Conservation (phyloP, 37 sponge, comb jelly and placozoan species). For the Beroe forskalii region DNA sequence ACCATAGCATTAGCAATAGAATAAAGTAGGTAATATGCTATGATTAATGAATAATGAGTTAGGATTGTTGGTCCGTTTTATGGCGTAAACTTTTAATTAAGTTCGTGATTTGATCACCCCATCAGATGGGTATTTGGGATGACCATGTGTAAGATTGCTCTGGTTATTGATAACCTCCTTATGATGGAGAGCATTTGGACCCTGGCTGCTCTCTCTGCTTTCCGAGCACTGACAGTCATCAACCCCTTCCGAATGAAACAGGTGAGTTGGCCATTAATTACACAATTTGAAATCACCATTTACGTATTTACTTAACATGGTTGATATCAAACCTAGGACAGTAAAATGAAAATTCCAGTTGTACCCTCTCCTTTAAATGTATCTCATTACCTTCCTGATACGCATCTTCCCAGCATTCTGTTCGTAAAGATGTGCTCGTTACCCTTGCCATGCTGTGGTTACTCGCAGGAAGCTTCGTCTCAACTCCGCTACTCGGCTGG, state of each 20-base stretch:
- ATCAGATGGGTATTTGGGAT: constrained; percentile 56
- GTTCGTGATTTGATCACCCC: too few species aligned
- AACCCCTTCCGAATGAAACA: constrained; percentile 53
- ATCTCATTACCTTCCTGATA: neutral
- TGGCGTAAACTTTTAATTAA: too few species aligned
- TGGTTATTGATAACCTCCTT: constrained; percentile 32
- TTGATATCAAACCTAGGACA: too few species aligned
- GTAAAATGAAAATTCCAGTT: too few species aligned
- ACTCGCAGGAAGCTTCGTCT: neutral
- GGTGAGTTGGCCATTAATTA: neutral
- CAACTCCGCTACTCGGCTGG: constrained; percentile 39
- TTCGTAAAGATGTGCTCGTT: neutral
- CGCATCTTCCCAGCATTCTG: neutral
- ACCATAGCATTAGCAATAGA: too few species aligned
- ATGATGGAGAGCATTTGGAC: constrained; percentile 62
- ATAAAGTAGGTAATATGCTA: too few species aligned
- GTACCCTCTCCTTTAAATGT: too few species aligned
- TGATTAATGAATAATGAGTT: too few species aligned
- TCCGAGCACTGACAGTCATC: constrained; percentile 24
- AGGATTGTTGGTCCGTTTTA: too few species aligned
- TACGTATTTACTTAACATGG: too few species aligned
- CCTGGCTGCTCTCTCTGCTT: constrained; percentile 55
- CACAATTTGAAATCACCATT: too few species aligned
- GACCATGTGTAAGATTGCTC: neutral
- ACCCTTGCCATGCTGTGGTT: neutral